These are phyloP conservation scores for Chloebia gouldiae DNA, from an alignment of 2,113 vertebrate genomes.

Conservation along the genomic window DNA sequence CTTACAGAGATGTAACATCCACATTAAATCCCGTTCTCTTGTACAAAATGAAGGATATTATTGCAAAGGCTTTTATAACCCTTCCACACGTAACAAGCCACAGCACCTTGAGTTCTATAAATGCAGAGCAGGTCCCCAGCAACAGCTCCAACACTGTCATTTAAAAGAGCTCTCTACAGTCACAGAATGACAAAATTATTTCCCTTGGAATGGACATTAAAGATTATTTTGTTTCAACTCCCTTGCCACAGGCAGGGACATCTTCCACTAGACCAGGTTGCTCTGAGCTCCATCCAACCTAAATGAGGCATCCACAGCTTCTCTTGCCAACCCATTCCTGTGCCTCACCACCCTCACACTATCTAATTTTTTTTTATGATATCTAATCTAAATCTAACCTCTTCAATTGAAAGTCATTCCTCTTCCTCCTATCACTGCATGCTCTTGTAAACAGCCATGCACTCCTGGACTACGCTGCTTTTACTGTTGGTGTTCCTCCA, in stretches of 20 bases:
- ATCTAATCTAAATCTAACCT: background rate
- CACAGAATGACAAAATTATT: background rate
- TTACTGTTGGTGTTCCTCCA: background rate
- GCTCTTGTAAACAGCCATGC: background rate
- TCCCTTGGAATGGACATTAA: background rate
- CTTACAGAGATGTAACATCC: background rate
- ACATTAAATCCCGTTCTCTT: background rate
- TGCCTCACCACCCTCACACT: background rate
- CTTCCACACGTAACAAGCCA: background rate
- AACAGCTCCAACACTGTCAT: background rate
- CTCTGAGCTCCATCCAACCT: background rate
- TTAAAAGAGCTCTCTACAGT: background rate
- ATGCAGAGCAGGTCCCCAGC: background rate
- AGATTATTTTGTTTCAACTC: background rate
- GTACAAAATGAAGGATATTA: background rate
- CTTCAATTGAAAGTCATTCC: background rate
- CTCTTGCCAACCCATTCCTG: background rate
- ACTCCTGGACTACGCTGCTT: background rate
- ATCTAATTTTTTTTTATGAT: too few relatives aligned
- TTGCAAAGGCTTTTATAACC: background rate
- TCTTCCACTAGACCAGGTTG: background rate
- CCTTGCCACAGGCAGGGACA: background rate
- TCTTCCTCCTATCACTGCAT: background rate
- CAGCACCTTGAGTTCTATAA: background rate
- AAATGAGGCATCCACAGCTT: background rate